Conservation (phyloP, 2,888 invertebrate genomes). For the Chaitophorus viminalis region DNA sequence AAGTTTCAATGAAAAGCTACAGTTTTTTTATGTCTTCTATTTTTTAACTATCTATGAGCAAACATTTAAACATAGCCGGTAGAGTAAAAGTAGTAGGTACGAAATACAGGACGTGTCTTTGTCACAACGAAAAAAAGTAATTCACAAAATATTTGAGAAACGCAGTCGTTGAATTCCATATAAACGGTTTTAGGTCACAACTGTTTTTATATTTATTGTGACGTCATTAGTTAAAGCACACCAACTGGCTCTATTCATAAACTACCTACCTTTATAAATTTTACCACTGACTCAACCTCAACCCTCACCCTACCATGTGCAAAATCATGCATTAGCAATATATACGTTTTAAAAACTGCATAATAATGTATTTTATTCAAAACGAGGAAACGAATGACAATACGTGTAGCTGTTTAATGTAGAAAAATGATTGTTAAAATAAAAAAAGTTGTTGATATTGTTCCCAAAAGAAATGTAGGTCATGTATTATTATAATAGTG, state of each 20-base stretch:
- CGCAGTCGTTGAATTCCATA: background rate
- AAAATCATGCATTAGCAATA: background rate
- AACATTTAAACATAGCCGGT: too few relatives aligned
- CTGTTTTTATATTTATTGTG: conserved; percentile 11
- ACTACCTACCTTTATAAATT: background rate
- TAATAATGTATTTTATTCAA: background rate
- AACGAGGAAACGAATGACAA: background rate
- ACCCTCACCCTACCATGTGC: background rate
- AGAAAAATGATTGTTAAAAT: background rate
- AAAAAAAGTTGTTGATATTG: background rate
- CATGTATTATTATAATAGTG: background rate
- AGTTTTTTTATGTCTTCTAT: too few relatives aligned
- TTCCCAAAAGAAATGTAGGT: background rate
- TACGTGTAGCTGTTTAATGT: background rate
- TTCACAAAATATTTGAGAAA: background rate
- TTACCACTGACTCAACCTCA: background rate
- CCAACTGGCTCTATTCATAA: background rate
- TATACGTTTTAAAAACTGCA: background rate
- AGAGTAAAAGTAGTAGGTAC: too few relatives aligned
- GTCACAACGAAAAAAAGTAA: background rate
- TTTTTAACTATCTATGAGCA: too few relatives aligned
- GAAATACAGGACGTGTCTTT: background rate
- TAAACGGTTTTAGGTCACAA: background rate
- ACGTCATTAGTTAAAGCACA: conserved; percentile 24
- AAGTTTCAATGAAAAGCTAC: too few relatives aligned